These are phyloP conservation scores for Cheirogaleus medius DNA, from an alignment of 2,113 vertebrate genomes.

Conservation along the genomic window DNA sequence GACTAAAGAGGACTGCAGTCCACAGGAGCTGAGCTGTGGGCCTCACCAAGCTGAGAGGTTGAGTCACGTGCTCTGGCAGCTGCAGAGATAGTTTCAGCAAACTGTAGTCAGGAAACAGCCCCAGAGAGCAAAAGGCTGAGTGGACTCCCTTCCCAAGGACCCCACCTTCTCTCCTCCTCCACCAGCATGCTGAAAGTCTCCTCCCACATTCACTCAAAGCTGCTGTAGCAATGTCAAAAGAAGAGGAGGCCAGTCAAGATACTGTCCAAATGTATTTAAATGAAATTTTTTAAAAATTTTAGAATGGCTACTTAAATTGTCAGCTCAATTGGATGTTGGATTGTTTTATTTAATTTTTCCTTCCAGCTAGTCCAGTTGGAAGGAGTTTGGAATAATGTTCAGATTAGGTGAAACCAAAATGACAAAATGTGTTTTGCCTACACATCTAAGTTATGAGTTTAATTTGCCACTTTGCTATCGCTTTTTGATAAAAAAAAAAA, in stretches of 20 bases:
- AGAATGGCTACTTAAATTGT: slow-evolving; percentile 1
- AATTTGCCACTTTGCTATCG: slow-evolving; percentile 3
- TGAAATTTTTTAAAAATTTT: not conserved
- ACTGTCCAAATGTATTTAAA: not conserved
- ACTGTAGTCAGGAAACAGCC: not conserved
- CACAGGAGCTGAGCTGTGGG: not conserved
- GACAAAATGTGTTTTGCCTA: slow-evolving; percentile 13
- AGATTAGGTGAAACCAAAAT: slow-evolving; percentile 17
- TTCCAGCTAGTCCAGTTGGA: not conserved
- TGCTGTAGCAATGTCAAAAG: not conserved
- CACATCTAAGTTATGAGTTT: not conserved
- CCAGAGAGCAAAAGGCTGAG: not conserved
- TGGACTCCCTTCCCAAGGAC: not conserved
- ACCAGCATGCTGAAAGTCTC: not conserved
- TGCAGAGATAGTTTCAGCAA: not conserved
- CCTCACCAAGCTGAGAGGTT: not conserved
- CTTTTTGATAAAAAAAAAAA: slow-evolving; percentile 11
- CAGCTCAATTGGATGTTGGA: not conserved
- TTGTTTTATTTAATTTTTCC: not conserved
- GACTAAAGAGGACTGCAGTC: not conserved
- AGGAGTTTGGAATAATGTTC: not conserved
- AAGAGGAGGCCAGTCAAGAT: not conserved
- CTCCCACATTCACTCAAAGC: not conserved
- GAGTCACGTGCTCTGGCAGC: not conserved
- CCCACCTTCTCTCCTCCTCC: not conserved